These are phyloP conservation scores for Trypoxylon attenuatum DNA, from an alignment of 2,888 invertebrate genomes.

Conservation along the genomic window DNA sequence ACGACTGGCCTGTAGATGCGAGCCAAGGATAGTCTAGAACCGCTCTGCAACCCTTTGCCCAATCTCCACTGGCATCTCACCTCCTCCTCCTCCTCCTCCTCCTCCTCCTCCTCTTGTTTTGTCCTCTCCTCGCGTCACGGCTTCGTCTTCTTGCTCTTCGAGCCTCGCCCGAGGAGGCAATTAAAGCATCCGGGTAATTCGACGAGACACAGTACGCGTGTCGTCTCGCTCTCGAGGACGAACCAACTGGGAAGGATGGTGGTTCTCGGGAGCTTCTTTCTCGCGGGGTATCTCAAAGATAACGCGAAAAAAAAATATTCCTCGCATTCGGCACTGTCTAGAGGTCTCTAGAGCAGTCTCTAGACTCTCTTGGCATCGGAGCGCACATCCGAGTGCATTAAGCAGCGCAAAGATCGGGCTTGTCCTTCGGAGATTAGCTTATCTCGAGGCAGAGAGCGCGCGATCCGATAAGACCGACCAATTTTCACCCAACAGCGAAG, in stretches of 20 bases:
- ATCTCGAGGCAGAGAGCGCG: not conserved
- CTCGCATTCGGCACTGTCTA: too few species aligned
- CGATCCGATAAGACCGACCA: not conserved
- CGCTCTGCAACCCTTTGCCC: slow-evolving; percentile 57
- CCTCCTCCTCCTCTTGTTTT: slow-evolving; percentile 8
- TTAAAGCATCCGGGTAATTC: slow-evolving; percentile 70
- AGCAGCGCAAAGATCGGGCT: too few species aligned
- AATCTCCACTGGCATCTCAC: slow-evolving; percentile 52
- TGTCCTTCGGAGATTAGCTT: too few species aligned
- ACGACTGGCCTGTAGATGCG: slow-evolving; percentile 59
- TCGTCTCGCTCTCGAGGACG: slow-evolving; percentile 43
- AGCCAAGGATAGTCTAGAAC: slow-evolving; percentile 56
- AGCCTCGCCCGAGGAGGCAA: slow-evolving; percentile 66
- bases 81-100: slow-evolving; percentile 3
- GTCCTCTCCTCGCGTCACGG: slow-evolving; percentile 7
- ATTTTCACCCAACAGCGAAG: not conserved
- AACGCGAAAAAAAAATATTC: too few species aligned
- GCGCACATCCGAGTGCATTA: too few species aligned
- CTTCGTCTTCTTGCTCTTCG: slow-evolving; percentile 31
- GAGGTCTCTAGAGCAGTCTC: too few species aligned
- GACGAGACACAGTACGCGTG: slow-evolving; percentile 42
- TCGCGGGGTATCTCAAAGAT: not conserved
- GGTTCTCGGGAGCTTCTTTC: not conserved
- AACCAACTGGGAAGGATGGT: slow-evolving; percentile 28
- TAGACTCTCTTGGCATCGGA: too few species aligned